Evolutionary conservation across 2,113 vertebrate genomes (phyloP).

Genomic region (Lutjanus erythropterus): DNA sequence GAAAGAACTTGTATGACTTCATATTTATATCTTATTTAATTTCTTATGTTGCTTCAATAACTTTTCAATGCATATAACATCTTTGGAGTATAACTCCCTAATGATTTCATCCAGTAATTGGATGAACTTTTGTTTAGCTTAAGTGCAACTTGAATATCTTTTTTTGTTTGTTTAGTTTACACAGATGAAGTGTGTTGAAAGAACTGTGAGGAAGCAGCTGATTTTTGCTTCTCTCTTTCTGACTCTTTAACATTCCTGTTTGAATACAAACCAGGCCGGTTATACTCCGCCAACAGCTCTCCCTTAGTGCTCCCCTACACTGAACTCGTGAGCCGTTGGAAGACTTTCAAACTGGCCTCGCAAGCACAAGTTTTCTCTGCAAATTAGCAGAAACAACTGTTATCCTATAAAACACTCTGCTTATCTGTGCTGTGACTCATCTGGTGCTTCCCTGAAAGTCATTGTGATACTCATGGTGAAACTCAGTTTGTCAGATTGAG

Average conservation of each 20-base stretch:
- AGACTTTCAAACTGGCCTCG: background rate
- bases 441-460: background rate
- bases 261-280: conserved; percentile 37
- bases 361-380: conserved; percentile 7
- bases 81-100: background rate
- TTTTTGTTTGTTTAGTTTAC: background rate
- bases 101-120: background rate
- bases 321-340: background rate
- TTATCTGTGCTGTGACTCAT: conserved; percentile 1
- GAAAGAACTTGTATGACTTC: background rate
- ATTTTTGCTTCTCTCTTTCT: conserved; percentile 9
- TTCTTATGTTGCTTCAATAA: background rate
- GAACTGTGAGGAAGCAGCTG: background rate
- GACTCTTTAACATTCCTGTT: conserved; percentile 13
- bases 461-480: background rate
- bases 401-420: background rate
- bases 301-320: background rate
- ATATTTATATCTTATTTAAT: background rate
- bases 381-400: conserved; percentile 1
- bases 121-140: background rate
- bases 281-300: conserved; percentile 45
- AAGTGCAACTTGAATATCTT: background rate
- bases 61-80: background rate
- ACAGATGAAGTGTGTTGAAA: background rate
- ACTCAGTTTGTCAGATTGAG: background rate